A percentile compares a stretch with the other conserved stretches of the same genome.
Conservation (phyloP, 2,797 vertebrate species). For the Hozukius guyotensis region DNA sequence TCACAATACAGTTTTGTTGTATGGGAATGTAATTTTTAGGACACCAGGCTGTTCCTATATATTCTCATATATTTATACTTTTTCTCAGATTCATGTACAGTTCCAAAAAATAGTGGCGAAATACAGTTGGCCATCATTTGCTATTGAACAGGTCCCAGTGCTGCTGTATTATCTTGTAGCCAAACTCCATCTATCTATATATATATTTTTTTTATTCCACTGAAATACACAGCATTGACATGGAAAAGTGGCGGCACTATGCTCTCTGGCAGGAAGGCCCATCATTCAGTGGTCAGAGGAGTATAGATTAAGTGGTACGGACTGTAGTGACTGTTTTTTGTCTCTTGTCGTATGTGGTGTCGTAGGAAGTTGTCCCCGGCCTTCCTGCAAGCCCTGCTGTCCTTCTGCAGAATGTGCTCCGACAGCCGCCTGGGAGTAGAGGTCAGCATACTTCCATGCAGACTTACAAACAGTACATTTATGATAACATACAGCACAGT, state of each 20-base stretch:
- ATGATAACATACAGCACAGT: not conserved
- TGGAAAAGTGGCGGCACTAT: constrained; percentile 15
- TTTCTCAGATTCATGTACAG: not conserved
- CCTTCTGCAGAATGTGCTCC: constrained; percentile 98
- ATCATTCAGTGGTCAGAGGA: constrained; percentile 39
- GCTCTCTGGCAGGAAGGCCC: constrained; percentile 19
- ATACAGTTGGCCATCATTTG: not conserved
- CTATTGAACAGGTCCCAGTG: not conserved
- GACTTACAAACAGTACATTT: not conserved
- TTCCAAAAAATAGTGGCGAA: not conserved
- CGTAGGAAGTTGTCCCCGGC: constrained; percentile 91
- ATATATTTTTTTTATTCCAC: not conserved
- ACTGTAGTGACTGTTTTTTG: constrained; percentile 31
- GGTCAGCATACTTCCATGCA: constrained; percentile 78
- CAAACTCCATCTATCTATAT: not conserved
- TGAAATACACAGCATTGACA: not conserved
- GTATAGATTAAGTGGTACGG: constrained; percentile 31
- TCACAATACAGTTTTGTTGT: no score
- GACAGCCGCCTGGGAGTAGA: constrained; percentile 97
- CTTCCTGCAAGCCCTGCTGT: constrained; percentile 97
- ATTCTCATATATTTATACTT: not conserved
- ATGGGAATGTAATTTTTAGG: no score
- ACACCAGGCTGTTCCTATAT: not conserved
- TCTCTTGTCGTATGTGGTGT: constrained; percentile 44
- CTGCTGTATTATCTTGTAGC: not conserved